Percentiles rank a stretch among this genome's conserved stretches.
Evolutionary conservation across 2,888 invertebrate species (phyloP).

Genomic region (Gryllus longicercus): DNA sequence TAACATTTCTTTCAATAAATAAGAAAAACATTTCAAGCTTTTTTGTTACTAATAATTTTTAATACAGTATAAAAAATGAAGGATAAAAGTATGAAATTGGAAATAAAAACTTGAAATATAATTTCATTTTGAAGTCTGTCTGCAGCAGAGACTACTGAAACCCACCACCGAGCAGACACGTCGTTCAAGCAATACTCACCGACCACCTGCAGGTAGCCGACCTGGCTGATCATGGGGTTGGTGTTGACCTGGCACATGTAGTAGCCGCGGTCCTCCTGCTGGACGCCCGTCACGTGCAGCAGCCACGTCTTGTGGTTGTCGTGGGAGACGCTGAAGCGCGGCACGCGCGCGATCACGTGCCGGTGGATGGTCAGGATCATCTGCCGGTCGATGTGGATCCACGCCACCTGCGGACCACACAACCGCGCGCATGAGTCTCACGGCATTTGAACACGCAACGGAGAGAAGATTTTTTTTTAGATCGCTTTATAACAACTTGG

Average conservation of each 20-base stretch:
- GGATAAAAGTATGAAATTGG: no score
- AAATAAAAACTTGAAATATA: no score
- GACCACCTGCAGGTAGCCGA: constrained; percentile 87
- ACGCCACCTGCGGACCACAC: constrained; percentile 69
- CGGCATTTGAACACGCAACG: not conserved
- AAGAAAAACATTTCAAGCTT: no score
- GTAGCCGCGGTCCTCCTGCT: constrained; percentile 86
- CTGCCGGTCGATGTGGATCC: constrained; percentile 92
- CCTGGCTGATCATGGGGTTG: constrained; percentile 92
- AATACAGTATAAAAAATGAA: no score
- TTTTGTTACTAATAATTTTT: no score
- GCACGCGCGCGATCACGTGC: constrained; percentile 84
- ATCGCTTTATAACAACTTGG: no score
- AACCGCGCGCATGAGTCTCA: not conserved
- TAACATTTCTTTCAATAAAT: no score
- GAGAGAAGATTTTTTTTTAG: no score
- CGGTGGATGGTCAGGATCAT: constrained; percentile 91
- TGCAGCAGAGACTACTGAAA: no score
- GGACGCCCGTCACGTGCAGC: constrained; percentile 84
- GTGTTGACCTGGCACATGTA: constrained; percentile 90
- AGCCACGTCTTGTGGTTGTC: constrained; percentile 91
- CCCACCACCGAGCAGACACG: no score
- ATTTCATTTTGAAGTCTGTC: no score
- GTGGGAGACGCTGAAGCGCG: constrained; percentile 86
- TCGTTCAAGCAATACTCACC: constrained; percentile 58